Evolutionary conservation across 2,113 vertebrate genomes (phyloP).

Genomic region (Hipposideros armiger): DNA sequence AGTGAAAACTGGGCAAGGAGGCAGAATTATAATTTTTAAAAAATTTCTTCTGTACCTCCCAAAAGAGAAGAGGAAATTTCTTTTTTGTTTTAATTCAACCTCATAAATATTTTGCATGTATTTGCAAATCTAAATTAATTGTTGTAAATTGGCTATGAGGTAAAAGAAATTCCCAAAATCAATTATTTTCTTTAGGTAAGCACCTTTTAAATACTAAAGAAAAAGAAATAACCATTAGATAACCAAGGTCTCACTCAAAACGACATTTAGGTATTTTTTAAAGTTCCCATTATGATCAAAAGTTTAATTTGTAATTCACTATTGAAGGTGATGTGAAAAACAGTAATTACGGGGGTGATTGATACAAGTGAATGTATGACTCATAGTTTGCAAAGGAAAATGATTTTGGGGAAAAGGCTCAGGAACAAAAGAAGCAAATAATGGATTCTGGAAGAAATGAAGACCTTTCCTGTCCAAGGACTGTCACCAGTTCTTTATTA

Average conservation of each 20-base stretch:
- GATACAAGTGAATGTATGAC: slow-evolving; percentile 67
- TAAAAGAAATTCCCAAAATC: slow-evolving; percentile 48
- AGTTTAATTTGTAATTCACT: slow-evolving; percentile 67
- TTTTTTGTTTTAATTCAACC: slow-evolving; percentile 51
- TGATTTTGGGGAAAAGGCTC: slow-evolving; percentile 48
- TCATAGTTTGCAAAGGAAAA: slow-evolving; percentile 71
- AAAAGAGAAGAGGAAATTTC: background rate
- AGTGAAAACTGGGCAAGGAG: slow-evolving; percentile 21
- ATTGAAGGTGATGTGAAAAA: slow-evolving; percentile 58
- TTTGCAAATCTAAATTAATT: slow-evolving; percentile 28
- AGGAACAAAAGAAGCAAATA: slow-evolving; percentile 75
- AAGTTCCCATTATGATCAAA: slow-evolving; percentile 46
- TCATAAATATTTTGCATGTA: slow-evolving; percentile 27
- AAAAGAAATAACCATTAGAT: slow-evolving; percentile 34
- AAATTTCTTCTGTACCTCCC: background rate
- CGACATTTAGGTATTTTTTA: slow-evolving; percentile 37
- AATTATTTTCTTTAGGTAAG: slow-evolving; percentile 44
- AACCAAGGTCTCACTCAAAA: background rate
- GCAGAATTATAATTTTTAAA: slow-evolving; percentile 15
- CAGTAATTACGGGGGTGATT: slow-evolving; percentile 63
- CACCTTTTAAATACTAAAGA: slow-evolving; percentile 10
- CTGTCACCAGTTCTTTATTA: slow-evolving; percentile 63
- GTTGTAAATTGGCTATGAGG: background rate
- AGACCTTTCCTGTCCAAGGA: slow-evolving; percentile 69
- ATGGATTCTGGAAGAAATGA: slow-evolving; percentile 68